These are phyloP conservation scores for Nebria salina DNA, from an alignment of 2,888 invertebrate genomes.

Conservation along the genomic window DNA sequence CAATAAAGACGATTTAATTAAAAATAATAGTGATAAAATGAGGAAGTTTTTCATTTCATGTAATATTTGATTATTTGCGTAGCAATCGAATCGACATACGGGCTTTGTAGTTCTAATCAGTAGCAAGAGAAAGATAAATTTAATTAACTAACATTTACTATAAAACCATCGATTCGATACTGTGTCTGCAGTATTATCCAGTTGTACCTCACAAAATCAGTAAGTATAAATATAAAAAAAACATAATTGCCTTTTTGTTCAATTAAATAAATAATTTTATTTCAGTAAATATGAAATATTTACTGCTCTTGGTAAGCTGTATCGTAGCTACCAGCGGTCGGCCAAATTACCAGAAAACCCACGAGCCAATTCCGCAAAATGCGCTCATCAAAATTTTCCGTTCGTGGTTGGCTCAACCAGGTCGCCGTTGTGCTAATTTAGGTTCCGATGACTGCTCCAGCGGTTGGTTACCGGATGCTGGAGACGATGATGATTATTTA, in stretches of 20 bases:
- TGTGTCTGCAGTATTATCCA: neutral
- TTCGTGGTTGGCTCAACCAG: neutral
- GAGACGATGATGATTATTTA: constrained; percentile 23
- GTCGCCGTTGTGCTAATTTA: constrained; percentile 15
- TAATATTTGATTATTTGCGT: neutral
- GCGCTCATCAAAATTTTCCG: neutral
- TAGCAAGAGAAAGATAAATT: neutral
- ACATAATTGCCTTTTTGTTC: neutral
- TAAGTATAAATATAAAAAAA: neutral
- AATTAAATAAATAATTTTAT: neutral
- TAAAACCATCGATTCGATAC: neutral
- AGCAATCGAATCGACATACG: neutral
- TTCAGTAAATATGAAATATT: neutral
- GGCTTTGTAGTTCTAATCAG: neutral
- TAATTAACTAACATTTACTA: neutral
- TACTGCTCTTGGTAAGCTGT: neutral
- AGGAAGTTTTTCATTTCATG: neutral
- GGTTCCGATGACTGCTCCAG: constrained; percentile 30
- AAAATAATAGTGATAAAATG: neutral
- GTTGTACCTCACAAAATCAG: neutral
- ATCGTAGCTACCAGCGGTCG: neutral
- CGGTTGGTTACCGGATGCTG: constrained; percentile 15
- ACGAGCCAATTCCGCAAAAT: neutral
- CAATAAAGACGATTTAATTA: no score
- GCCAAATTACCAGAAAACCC: neutral